Percentiles rank a stretch among this genome's conserved stretches.
phyloP scores from a whole-genome alignment of 2,113 vertebrate species.

The Oryzias melastigma region DNA sequence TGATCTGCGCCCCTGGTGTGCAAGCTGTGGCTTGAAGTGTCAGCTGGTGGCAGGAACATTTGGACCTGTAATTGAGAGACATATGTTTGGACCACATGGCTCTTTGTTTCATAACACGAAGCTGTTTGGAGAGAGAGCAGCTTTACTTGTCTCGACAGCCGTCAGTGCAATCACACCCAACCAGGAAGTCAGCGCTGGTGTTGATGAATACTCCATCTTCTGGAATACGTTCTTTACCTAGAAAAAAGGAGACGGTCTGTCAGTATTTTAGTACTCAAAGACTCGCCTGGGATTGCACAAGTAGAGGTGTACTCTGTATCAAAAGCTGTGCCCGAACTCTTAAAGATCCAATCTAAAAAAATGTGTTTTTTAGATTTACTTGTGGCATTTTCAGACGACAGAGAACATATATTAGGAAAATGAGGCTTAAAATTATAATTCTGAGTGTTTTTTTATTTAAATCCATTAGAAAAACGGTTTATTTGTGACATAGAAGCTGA shows the following conservation, averaged over 20 bases:
- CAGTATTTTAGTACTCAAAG: not conserved
- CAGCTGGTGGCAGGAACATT: slow-evolving; percentile 94
- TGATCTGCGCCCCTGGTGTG: slow-evolving; percentile 89
- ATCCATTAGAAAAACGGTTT: too few species aligned
- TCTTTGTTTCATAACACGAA: not conserved
- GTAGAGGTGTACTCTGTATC: not conserved
- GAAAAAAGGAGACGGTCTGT: slow-evolving; percentile 3
- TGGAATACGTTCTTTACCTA: slow-evolving; percentile 88
- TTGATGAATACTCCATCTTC: slow-evolving; percentile 96
- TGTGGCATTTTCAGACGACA: too few species aligned
- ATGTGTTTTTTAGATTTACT: too few species aligned
- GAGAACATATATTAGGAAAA: too few species aligned
- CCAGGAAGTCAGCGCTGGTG: slow-evolving; percentile 89
- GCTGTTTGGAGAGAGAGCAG: not conserved
- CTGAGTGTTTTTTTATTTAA: too few species aligned
- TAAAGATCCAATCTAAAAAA: too few species aligned
- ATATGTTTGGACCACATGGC: slow-evolving; percentile 2
- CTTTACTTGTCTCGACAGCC: slow-evolving; percentile 92
- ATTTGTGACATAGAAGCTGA: too few species aligned
- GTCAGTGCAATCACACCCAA: slow-evolving; percentile 94
- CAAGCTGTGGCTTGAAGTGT: slow-evolving; percentile 92
- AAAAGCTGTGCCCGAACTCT: not conserved
- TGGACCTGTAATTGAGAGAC: slow-evolving; percentile 78
- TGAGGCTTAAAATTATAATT: too few species aligned
- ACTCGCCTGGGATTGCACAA: not conserved